Evolutionary conservation across 2,113 vertebrate genomes (phyloP).

Genomic region (Trematocara macrostoma): DNA sequence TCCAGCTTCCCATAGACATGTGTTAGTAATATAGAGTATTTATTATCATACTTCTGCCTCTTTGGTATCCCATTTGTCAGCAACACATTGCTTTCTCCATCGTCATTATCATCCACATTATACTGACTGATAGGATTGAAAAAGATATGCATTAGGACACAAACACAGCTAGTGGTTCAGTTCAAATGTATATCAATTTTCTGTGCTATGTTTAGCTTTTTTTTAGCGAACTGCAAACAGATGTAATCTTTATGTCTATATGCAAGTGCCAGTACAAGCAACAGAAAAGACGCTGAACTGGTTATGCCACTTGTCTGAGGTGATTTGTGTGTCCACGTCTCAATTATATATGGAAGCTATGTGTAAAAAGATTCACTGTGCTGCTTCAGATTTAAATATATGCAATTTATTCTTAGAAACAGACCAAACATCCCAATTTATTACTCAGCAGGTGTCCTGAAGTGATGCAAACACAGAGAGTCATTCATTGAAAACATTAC

Average conservation of each 20-base stretch:
- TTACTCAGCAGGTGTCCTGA: background rate
- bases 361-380: background rate
- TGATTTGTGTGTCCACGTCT: background rate
- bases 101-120: constrained; percentile 32
- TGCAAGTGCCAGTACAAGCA: background rate
- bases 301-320: background rate
- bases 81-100: background rate
- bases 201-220: background rate
- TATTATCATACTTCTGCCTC: background rate
- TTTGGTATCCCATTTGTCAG: background rate
- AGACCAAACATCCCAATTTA: background rate
- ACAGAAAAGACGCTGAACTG: background rate
- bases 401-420: background rate
- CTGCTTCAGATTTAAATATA: background rate
- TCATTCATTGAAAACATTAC: background rate
- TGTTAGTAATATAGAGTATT: background rate
- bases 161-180: background rate
- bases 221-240: background rate
- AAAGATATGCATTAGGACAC: background rate
- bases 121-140: constrained; percentile 75
- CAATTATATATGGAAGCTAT: background rate
- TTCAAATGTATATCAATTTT: background rate
- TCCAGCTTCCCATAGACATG: background rate
- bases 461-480: background rate
- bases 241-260: background rate